Evolutionary conservation across 2,797 vertebrate species (phyloP).

Genomic region (Pipistrellus nathusii): DNA sequence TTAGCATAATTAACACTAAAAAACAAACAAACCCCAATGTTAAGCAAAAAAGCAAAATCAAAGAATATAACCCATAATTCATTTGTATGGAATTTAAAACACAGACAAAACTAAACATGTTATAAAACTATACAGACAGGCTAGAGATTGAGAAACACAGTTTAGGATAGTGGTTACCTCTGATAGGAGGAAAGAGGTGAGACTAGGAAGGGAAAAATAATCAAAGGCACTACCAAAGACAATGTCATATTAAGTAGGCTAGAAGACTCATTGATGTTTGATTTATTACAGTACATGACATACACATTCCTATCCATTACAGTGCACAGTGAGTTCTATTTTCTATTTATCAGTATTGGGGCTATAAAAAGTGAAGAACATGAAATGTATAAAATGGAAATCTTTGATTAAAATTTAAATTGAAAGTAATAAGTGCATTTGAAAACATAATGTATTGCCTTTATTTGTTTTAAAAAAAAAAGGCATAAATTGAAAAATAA

Average conservation of each 20-base stretch:
- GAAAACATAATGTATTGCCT: neutral
- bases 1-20: neutral
- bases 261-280: neutral
- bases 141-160: neutral
- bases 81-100: constrained; percentile 40
- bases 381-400: constrained; percentile 29
- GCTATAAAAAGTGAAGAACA: neutral
- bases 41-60: neutral
- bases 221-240: neutral
- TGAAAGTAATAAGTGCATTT: neutral
- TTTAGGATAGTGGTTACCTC: neutral
- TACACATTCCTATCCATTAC: neutral
- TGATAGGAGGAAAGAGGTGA: neutral
- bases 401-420: constrained; percentile 46
- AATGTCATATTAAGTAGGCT: neutral
- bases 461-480: neutral
- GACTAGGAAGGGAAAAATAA: neutral
- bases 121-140: neutral
- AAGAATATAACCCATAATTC: neutral
- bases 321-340: neutral
- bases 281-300: neutral
- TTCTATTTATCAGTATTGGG: neutral
- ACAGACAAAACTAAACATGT: neutral
- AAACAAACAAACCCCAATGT: neutral
- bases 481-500: constrained; percentile 14